Conservation (phyloP, 2,797 vertebrate genomes). For the Mus caroli region DNA sequence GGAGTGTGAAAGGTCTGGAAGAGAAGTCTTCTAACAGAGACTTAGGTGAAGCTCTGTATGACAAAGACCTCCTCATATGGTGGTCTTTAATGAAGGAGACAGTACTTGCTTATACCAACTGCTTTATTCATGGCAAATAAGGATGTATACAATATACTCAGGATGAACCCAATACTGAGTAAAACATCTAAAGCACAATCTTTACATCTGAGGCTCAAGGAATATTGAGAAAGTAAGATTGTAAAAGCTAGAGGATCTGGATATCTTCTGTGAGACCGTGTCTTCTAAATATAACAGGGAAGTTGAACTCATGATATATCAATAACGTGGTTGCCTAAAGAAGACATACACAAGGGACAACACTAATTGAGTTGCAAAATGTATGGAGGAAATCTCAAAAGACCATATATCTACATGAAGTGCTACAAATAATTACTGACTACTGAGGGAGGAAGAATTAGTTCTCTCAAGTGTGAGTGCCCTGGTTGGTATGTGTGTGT, state of each 20-base stretch:
- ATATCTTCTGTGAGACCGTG: background rate
- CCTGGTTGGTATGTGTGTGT: background rate
- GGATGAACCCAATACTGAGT: background rate
- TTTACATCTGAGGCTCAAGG: background rate
- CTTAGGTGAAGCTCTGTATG: too few species aligned
- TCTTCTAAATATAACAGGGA: too few species aligned
- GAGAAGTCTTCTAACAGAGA: too few species aligned
- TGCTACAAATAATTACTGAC: background rate
- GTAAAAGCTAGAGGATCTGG: background rate
- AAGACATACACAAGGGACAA: background rate
- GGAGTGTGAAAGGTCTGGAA: too few species aligned
- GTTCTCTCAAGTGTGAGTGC: background rate
- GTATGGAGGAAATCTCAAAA: background rate
- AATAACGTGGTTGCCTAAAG: background rate
- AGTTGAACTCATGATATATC: background rate
- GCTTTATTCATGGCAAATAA: too few species aligned
- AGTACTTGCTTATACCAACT: too few species aligned
- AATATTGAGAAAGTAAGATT: background rate
- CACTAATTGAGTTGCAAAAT: background rate
- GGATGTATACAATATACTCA: background rate
- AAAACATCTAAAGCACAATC: background rate
- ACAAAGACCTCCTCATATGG: too few species aligned
- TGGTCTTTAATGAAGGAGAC: too few species aligned
- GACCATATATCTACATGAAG: background rate
- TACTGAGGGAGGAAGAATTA: background rate